Evolutionary conservation across 2,113 vertebrate species (phyloP).

Genomic region (Formicarius rufipectus): DNA sequence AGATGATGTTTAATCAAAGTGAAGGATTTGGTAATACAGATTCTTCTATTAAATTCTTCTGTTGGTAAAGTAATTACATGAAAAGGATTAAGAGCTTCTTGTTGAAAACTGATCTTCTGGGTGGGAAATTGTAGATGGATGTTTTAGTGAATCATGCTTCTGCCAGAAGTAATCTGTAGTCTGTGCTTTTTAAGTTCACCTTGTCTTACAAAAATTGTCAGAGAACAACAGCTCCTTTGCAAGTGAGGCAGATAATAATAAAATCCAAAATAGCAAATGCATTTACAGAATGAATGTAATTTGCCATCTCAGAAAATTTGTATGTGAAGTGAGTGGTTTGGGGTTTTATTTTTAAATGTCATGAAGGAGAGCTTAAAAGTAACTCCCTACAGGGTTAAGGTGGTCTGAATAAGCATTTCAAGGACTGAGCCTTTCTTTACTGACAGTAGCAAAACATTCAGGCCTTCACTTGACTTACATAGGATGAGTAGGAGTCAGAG

Average conservation of each 20-base stretch:
- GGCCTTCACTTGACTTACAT: not conserved
- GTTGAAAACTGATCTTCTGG: not conserved
- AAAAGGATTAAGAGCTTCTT: not conserved
- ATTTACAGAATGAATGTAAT: not conserved
- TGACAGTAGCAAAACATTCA: not conserved
- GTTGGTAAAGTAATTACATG: not conserved
- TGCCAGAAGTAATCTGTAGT: not conserved
- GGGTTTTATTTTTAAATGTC: not conserved
- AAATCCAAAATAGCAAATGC: not conserved
- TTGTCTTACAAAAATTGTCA: not conserved
- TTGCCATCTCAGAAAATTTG: not conserved
- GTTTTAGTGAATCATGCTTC: not conserved
- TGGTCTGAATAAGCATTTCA: not conserved
- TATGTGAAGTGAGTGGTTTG: not conserved
- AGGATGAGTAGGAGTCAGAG: not conserved
- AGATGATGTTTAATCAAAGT: constrained; percentile 83
- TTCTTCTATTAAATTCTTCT: not conserved
- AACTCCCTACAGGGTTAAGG: not conserved
- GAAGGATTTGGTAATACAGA: constrained; percentile 87
- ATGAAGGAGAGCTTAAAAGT: not conserved
- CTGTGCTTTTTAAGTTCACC: not conserved
- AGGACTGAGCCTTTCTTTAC: not conserved
- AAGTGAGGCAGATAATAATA: not conserved
- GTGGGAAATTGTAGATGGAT: not conserved
- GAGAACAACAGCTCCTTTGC: not conserved